Conservation (phyloP, 2,888 invertebrate species). For the Operophtera brumata region DNA sequence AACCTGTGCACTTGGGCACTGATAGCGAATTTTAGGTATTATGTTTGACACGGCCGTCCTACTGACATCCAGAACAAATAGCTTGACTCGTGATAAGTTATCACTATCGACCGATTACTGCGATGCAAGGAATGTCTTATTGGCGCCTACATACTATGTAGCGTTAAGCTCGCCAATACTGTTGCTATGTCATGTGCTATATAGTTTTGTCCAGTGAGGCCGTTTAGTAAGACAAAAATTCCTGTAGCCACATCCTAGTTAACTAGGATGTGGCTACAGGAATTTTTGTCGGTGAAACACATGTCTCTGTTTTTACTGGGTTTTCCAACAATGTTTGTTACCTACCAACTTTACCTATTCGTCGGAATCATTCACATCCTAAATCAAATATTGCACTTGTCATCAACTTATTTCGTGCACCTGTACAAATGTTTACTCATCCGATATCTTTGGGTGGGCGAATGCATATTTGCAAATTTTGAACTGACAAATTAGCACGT, state of each 20-base stretch:
- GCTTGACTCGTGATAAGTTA: slow-evolving; percentile 62
- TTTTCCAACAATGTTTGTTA: not conserved
- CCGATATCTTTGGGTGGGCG: slow-evolving; percentile 56
- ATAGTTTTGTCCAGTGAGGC: too few species aligned
- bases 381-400: slow-evolving; percentile 61
- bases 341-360: not conserved
- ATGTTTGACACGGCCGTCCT: slow-evolving; percentile 43
- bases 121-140: slow-evolving; percentile 30
- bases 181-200: slow-evolving; percentile 3
- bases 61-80: slow-evolving; percentile 62
- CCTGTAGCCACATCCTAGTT: too few species aligned
- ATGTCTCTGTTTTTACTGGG: not conserved
- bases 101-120: slow-evolving; percentile 48
- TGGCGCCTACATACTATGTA: too few species aligned
- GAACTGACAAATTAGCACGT: slow-evolving; percentile 68
- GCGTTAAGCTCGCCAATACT: not conserved
- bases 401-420: slow-evolving; percentile 53
- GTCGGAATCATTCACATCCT: slow-evolving; percentile 34
- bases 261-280: not conserved
- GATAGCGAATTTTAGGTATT: slow-evolving; percentile 28
- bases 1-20: slow-evolving; percentile 49
- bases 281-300: not conserved
- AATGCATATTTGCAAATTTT: slow-evolving; percentile 67
- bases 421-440: slow-evolving; percentile 61
- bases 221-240: too few species aligned